A percentile compares a stretch with the other conserved stretches of the same genome.
Evolutionary conservation across 1,140 invertebrate species (phyloP).

Genomic region (Neotoxoptera formosana): DNA sequence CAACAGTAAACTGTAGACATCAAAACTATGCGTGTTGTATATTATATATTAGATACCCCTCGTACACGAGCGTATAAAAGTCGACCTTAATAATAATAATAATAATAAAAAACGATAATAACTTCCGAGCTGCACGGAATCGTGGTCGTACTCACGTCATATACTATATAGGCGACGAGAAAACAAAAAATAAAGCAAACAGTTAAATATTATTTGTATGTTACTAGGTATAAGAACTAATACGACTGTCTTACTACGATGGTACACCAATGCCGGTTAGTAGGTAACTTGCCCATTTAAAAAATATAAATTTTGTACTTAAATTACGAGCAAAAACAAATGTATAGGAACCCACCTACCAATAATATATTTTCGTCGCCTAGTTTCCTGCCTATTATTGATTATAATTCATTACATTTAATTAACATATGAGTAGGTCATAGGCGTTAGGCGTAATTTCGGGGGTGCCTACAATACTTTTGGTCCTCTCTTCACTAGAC

Average conservation of each 20-base stretch:
- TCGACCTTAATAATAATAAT: background rate
- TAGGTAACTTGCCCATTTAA: background rate
- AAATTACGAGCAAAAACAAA: background rate
- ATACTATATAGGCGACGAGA: background rate
- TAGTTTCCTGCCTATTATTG: background rate
- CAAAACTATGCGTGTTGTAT: background rate
- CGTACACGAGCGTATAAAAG: background rate
- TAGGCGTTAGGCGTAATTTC: too few species aligned
- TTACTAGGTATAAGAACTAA: background rate
- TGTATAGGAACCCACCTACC: background rate
- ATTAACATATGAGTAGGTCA: too few species aligned
- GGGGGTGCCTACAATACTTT: too few species aligned
- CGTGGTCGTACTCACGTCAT: background rate
- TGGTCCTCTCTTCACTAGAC: too few species aligned
- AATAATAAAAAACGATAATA: background rate
- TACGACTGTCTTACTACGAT: too few species aligned
- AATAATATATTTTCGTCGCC: background rate
- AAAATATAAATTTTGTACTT: background rate
- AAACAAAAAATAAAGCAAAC: background rate
- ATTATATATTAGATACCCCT: background rate
- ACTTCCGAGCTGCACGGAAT: background rate
- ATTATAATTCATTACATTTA: background rate
- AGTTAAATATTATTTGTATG: background rate
- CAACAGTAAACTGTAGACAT: background rate
- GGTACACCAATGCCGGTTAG: background rate